phyloP scores from a whole-genome alignment of 2,888 invertebrate species.

The Latheticus oryzae region DNA sequence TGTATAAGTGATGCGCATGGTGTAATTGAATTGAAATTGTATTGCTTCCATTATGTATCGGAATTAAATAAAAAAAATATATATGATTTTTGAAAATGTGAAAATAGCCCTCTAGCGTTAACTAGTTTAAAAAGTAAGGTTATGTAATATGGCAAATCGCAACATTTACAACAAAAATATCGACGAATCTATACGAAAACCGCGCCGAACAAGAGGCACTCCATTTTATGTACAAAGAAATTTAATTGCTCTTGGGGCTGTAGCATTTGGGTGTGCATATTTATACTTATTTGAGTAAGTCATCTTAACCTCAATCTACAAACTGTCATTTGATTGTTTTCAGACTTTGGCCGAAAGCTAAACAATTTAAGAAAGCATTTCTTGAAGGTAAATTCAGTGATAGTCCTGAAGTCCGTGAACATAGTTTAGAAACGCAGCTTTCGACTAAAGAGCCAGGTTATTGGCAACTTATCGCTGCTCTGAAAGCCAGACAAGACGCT shows the following conservation, averaged over 20 bases:
- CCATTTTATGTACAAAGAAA: slow-evolving; percentile 72
- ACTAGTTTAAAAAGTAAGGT: slow-evolving; percentile 6
- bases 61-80: slow-evolving; percentile 37
- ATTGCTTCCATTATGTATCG: slow-evolving; percentile 46
- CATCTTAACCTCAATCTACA: slow-evolving; percentile 13
- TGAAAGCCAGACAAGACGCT: slow-evolving; percentile 47
- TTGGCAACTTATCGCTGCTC: slow-evolving; percentile 40
- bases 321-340: slow-evolving; percentile 35
- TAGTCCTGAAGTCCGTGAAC: slow-evolving; percentile 47
- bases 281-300: slow-evolving; percentile 69
- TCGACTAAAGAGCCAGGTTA: slow-evolving; percentile 41
- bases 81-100: slow-evolving; percentile 29
- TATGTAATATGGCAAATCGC: slow-evolving; percentile 56
- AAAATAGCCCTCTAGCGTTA: neutral
- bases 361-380: slow-evolving; percentile 49
- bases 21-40: slow-evolving; percentile 42
- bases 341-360: slow-evolving; percentile 54
- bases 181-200: slow-evolving; percentile 68
- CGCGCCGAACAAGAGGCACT: slow-evolving; percentile 74
- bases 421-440: slow-evolving; percentile 22
- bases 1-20: slow-evolving; percentile 44
- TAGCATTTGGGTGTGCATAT: slow-evolving; percentile 64
- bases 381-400: slow-evolving; percentile 52
- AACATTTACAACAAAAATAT: no score
- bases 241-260: slow-evolving; percentile 66